Evolutionary conservation across 2,113 vertebrate genomes (phyloP).

Genomic region (Lepus europaeus): DNA sequence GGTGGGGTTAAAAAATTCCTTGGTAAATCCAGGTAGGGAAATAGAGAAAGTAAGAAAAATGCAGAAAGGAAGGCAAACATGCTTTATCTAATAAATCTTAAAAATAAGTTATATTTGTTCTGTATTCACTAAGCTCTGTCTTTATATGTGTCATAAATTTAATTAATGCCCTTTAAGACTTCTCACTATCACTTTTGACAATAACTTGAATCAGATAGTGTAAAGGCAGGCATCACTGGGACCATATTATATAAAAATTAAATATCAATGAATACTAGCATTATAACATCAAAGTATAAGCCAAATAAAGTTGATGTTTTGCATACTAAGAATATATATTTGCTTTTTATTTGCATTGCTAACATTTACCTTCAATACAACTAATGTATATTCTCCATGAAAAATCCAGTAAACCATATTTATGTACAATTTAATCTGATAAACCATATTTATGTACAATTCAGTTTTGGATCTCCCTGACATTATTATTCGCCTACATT

Average conservation of each 20-base stretch:
- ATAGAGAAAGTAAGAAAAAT: background rate
- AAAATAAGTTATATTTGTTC: conserved; percentile 17
- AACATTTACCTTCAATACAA: conserved; percentile 68
- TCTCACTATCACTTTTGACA: conserved; percentile 54
- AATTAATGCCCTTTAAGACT: conserved; percentile 4
- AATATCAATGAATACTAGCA: conserved; percentile 79
- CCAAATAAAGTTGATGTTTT: conserved; percentile 52
- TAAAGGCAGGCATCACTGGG: conserved; percentile 59
- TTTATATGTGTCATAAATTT: conserved; percentile 37
- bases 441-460: conserved; percentile 62
- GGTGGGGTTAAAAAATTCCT: background rate
- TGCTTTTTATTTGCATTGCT: conserved; percentile 69
- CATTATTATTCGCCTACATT: conserved; percentile 49
- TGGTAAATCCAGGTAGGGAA: background rate
- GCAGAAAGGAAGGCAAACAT: background rate
- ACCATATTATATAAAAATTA: conserved; percentile 74
- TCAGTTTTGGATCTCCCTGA: background rate
- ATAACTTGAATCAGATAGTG: background rate
- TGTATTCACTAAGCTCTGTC: background rate
- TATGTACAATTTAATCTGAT: conserved; percentile 65
- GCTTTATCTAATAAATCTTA: background rate
- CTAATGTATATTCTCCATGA: background rate
- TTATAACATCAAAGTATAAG: conserved; percentile 70
- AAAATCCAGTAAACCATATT: conserved; percentile 52
- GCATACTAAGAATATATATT: conserved; percentile 68